Evolutionary conservation across 2,888 invertebrate genomes (phyloP), one percentile per base, ranked within the genome.

Genomic region (Acronicta psi): DNA sequence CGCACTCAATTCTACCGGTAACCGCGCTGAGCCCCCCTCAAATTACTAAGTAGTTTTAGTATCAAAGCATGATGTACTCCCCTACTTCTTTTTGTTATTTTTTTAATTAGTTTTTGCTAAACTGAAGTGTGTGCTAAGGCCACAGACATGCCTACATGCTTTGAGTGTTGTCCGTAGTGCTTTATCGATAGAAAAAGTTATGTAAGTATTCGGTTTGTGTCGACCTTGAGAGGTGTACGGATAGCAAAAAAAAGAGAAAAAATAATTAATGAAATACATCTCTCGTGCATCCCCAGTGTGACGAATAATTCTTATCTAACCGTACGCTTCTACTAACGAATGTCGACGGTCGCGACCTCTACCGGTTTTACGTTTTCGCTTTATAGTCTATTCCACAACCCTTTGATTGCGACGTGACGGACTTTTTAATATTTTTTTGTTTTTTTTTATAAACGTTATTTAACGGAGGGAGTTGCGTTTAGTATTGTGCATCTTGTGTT

Each of bases 401-500:
- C 94, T 93, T 88, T 85, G 73, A 84, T 90, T 89, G 89, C 89
- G 87, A 92, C 90, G 90, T 93, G 91, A 89, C 89, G 84, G 82
- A 84, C 73, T 78, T 73, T 77, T 77, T 76, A 71, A 13, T 71
- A 68, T 74, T 79, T 78, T 77, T 75, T 58, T 51, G 18, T 17
- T 72, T 75, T 81, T 74, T 69, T 80, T 74, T 73, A 64, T 80
- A 17, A 53, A 54, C 50, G 54, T 72, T 66, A 59, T 79, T 77
- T 74, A 73, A 84, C 88, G 88, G 88, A 91, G 93, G 93, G 93
- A 93, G 89, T 81, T 85, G 85, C 84, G 82, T 84, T 83, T 78
- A 93, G 93, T 94, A 93, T 94, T 94, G 94, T 94, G 94, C 94
- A 94, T 94, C 94, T 87, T 87, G 81, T 87, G 86, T 88, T 87